phyloP scores from a whole-genome alignment of 2,888 invertebrate genomes.

The Acleris laterana region DNA sequence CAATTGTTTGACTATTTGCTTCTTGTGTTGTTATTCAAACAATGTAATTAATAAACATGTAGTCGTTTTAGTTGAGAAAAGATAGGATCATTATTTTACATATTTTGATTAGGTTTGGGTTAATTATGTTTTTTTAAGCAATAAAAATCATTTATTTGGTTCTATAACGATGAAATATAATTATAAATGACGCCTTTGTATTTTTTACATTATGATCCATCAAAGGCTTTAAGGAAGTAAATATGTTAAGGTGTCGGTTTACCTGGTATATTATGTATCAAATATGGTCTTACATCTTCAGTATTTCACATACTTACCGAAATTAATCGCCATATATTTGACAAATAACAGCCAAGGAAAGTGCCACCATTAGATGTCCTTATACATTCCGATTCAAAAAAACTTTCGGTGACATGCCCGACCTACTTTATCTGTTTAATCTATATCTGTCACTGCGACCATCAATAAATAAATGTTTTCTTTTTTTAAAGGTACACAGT shows the following conservation, averaged over 20 bases:
- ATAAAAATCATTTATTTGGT: background rate
- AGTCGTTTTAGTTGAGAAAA: constrained; percentile 9
- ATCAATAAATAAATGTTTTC: too few species aligned
- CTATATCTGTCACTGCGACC: too few species aligned
- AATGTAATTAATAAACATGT: background rate
- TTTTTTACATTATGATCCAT: background rate
- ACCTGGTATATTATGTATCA: too few species aligned
- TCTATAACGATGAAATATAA: background rate
- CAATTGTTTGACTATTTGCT: too few species aligned
- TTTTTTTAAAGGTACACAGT: constrained; percentile 90
- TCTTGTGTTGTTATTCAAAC: background rate
- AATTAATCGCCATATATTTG: too few species aligned
- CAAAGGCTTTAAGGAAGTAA: background rate
- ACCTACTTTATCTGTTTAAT: too few species aligned
- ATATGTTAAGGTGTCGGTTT: background rate
- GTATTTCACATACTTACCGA: too few species aligned
- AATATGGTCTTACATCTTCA: too few species aligned
- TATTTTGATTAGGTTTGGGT: constrained; percentile 10
- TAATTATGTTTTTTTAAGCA: constrained; percentile 12
- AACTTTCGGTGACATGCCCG: too few species aligned
- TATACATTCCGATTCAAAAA: too few species aligned
- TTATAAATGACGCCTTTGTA: background rate
- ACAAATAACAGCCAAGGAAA: too few species aligned
- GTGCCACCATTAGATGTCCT: too few species aligned
- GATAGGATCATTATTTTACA: constrained; percentile 10